phyloP scores from a whole-genome alignment of 2,888 invertebrate genomes.

The Arctia plantaginis region DNA sequence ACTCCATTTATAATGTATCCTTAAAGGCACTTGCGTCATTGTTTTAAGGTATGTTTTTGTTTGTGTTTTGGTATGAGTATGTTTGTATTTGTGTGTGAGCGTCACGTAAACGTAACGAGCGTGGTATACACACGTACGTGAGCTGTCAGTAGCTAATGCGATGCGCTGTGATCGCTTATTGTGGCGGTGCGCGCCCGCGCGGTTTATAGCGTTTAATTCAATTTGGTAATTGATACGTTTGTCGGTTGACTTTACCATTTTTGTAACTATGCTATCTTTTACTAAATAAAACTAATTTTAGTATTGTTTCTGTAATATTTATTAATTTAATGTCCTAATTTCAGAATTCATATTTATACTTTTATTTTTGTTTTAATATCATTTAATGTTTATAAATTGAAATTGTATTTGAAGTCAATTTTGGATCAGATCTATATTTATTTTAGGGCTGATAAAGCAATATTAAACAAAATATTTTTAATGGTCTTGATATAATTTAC shows the following conservation, averaged over 20 bases:
- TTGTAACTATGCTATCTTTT: constrained; percentile 37
- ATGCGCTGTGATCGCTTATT: constrained; percentile 84
- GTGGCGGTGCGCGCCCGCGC: constrained; percentile 78
- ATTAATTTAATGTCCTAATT: not conserved
- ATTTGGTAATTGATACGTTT: constrained; percentile 86
- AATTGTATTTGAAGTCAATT: not conserved
- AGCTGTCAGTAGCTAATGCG: constrained; percentile 85
- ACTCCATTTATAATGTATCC: constrained; percentile 58
- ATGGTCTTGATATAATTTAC: not conserved
- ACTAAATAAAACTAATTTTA: not conserved
- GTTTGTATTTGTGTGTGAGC: constrained; percentile 76
- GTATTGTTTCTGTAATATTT: not conserved
- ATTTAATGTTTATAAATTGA: not conserved
- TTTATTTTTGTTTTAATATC: constrained; percentile 6
- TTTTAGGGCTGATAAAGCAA: not conserved
- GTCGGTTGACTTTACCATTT: constrained; percentile 73
- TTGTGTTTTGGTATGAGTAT: constrained; percentile 59
- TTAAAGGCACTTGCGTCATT: constrained; percentile 56
- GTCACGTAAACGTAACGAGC: constrained; percentile 84
- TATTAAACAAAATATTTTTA: not conserved
- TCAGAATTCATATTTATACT: not conserved
- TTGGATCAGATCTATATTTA: not conserved
- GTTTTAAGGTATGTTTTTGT: constrained; percentile 64
- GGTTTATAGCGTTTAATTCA: constrained; percentile 85
- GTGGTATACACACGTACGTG: constrained; percentile 81